A percentile compares a stretch with the other conserved stretches of the same genome.
Conservation (phyloP, 2,797 vertebrate genomes). For the Myotis daubentonii region DNA sequence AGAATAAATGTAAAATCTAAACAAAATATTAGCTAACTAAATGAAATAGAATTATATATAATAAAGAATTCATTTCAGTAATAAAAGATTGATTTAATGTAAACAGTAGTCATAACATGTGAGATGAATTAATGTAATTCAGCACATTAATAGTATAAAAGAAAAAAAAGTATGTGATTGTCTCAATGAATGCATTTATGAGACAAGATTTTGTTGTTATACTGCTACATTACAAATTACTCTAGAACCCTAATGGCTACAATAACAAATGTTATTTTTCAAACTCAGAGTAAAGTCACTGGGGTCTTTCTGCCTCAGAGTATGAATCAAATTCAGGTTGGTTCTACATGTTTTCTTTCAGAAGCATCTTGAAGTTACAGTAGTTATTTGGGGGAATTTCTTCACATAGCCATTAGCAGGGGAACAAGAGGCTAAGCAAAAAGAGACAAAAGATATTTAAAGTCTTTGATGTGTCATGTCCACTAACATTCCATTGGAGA, state of each 20-base stretch:
- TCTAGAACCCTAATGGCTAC: background rate
- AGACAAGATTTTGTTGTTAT: background rate
- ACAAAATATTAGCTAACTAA: background rate
- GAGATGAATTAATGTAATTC: background rate
- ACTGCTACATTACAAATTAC: background rate
- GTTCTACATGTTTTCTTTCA: background rate
- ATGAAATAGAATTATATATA: background rate
- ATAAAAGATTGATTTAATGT: background rate
- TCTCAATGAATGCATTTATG: background rate
- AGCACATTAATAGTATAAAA: background rate
- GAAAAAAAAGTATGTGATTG: background rate
- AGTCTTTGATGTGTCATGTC: background rate
- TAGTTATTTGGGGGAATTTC: background rate
- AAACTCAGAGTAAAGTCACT: background rate
- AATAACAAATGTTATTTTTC: background rate
- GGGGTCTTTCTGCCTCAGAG: background rate
- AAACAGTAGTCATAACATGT: background rate
- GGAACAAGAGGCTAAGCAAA: background rate
- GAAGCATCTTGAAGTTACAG: background rate
- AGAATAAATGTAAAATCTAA: background rate
- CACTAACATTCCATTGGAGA: background rate
- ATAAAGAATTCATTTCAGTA: background rate
- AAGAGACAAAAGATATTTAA: background rate
- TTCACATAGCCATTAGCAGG: background rate
- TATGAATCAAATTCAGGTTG: background rate